Conservation (phyloP, 2,888 invertebrate genomes). For the Aphidius colemani region DNA sequence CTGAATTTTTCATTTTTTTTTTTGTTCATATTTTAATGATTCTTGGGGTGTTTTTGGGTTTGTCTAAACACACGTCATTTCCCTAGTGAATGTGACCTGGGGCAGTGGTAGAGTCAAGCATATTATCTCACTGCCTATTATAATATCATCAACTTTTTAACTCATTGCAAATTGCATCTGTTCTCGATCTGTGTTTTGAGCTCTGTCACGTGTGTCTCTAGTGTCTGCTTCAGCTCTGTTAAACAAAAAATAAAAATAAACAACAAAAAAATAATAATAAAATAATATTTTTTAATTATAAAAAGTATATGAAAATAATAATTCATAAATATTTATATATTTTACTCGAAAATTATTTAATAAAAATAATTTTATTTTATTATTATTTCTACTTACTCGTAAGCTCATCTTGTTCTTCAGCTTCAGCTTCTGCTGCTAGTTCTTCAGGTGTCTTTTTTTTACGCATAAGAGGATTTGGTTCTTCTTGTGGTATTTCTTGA, state of each 20-base stretch:
- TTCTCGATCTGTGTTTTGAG: slow-evolving; percentile 95
- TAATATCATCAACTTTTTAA: slow-evolving; percentile 49
- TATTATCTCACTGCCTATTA: background rate
- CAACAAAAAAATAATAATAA: slow-evolving; percentile 31
- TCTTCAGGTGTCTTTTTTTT: slow-evolving; percentile 99
- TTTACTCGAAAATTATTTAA: background rate
- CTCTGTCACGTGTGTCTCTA: slow-evolving; percentile 96
- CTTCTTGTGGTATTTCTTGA: slow-evolving; percentile 82
- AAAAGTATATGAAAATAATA: background rate
- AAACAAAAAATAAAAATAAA: slow-evolving; percentile 46
- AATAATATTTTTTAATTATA: background rate
- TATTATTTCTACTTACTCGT: slow-evolving; percentile 73
- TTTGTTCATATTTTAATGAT: slow-evolving; percentile 9
- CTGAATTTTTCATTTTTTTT: background rate
- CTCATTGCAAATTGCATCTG: slow-evolving; percentile 95
- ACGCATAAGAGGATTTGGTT: slow-evolving; percentile 93
- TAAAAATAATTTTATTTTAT: background rate
- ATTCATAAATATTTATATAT: too few species aligned
- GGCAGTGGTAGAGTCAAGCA: background rate
- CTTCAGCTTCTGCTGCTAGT: slow-evolving; percentile 94
- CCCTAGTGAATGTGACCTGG: slow-evolving; percentile 8
- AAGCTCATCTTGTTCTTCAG: slow-evolving; percentile 93
- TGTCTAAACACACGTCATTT: slow-evolving; percentile 18
- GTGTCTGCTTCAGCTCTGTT: slow-evolving; percentile 95
- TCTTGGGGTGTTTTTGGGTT: slow-evolving; percentile 9